Evolutionary conservation across 2,797 vertebrate genomes (phyloP).

Genomic region (Telmatherina bonti): DNA sequence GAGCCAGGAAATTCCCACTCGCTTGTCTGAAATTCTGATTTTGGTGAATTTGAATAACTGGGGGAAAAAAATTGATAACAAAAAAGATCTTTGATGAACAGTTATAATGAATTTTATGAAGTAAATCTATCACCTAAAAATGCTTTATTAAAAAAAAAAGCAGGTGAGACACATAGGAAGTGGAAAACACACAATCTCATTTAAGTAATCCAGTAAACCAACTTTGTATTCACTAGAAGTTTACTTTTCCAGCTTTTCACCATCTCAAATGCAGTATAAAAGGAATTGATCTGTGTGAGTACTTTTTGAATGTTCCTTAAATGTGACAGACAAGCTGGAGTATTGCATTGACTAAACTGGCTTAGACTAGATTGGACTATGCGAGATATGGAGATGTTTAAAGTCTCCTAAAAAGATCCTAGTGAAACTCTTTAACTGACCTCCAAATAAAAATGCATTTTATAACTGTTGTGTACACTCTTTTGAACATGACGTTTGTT

Average conservation of each 20-base stretch:
- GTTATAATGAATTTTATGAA: background rate
- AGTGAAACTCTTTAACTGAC: background rate
- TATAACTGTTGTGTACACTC: background rate
- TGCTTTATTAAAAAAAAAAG: too few relatives aligned
- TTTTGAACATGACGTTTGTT: background rate
- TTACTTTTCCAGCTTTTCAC: background rate
- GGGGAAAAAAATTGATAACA: background rate
- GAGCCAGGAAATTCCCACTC: background rate
- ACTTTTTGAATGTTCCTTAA: conserved; percentile 5
- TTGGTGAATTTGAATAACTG: background rate
- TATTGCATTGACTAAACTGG: background rate
- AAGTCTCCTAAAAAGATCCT: background rate
- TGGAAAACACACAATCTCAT: background rate
- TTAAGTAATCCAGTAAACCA: background rate
- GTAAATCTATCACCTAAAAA: too few relatives aligned
- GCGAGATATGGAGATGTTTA: background rate
- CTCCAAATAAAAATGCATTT: conserved; percentile 48
- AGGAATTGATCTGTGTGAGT: conserved; percentile 4
- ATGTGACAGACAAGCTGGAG: background rate
- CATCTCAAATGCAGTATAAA: background rate
- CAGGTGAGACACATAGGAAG: background rate
- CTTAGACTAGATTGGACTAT: background rate
- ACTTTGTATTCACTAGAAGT: background rate
- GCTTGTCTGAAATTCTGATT: background rate
- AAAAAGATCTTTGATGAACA: background rate